A percentile compares a stretch with the other conserved stretches of the same genome.
Evolutionary conservation across 2,797 vertebrate genomes (phyloP).

Genomic region (Scomberomorus guttatus): DNA sequence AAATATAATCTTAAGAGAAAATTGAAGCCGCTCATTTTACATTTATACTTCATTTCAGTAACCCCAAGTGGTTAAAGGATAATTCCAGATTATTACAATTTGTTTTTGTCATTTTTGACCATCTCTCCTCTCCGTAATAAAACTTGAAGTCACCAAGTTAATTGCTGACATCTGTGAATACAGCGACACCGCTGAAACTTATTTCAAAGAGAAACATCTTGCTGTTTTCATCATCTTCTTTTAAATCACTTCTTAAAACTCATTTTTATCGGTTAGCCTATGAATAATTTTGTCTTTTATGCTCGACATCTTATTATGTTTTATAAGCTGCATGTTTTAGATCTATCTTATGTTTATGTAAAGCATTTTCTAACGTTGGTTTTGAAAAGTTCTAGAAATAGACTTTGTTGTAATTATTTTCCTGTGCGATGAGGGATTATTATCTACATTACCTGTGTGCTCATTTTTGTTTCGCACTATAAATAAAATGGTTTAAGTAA

Average conservation of each 20-base stretch:
- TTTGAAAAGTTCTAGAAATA: too few species aligned
- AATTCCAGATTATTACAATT: conserved; percentile 71
- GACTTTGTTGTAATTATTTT: neutral
- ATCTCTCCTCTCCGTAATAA: conserved; percentile 53
- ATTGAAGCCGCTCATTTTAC: conserved; percentile 70
- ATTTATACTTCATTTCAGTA: conserved; percentile 53
- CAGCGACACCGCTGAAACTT: conserved; percentile 23
- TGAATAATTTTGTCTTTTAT: neutral
- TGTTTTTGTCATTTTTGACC: conserved; percentile 65
- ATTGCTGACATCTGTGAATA: conserved; percentile 51
- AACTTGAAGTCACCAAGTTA: conserved; percentile 42
- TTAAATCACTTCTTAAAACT: neutral
- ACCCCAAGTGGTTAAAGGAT: conserved; percentile 43
- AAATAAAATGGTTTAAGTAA: conserved; percentile 2
- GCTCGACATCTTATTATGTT: neutral
- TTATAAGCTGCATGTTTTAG: neutral
- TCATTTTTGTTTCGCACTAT: neutral
- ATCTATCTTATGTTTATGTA: neutral
- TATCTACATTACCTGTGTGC: neutral
- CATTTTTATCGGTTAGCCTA: neutral
- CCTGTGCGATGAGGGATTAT: neutral
- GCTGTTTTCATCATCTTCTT: neutral
- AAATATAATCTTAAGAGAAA: conserved; percentile 72
- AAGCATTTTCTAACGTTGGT: neutral
- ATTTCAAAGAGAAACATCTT: neutral